Base-by-base conservation (phyloP, 2,888 invertebrate species). In the Eubasilissa splendida region DNA sequence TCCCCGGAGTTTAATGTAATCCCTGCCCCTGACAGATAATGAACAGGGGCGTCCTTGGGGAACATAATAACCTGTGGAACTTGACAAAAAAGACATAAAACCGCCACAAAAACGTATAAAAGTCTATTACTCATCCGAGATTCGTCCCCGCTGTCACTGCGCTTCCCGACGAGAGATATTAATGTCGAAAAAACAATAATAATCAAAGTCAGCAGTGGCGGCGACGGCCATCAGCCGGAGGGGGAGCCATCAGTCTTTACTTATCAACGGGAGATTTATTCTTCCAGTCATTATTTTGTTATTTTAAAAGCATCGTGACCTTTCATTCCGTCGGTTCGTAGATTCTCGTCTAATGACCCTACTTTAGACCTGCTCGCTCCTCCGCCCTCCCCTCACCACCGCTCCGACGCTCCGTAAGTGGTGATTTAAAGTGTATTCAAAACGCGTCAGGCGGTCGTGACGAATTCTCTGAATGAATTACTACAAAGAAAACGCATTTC, bases 291-390 rank as follows among this genome's bases (percentile, higher is more conserved):
- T 76, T 66, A 74, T 77, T 80, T 66, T 74, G 77, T 82, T 74
- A 74, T 80, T 82, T 82, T 77, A 82, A 82, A 82, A 82, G 80
- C 80, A 14, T 77, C 77, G 77, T 77, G 82, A 82, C 77, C 82
- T 77, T 77, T 80, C 58, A 50, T 65, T 74, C 76, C 53, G 52
- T 73, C 71, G 71, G 42, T 73, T 54, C 33, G 33, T 58, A 73
- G 71, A 58, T 73, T 42, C 42, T 42, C 42, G 4, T 42, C 42
- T 42, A 42, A 42, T 42, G 42, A 42, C 42, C 42, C 42, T 42
- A 42, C 42, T 42, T 42, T 56, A 56, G 12, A 22, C n/a, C 42
- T 14, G 14, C 71, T 58, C 54, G 7, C 54, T 71, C 10, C 54
- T 22, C 11, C 11, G 11, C 54, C 31, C 71, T 11, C 14, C 8